A percentile compares a stretch with the other conserved stretches of the same genome.
phyloP scores from a whole-genome alignment of 2,888 invertebrate genomes.

The Heliconius ismenius region DNA sequence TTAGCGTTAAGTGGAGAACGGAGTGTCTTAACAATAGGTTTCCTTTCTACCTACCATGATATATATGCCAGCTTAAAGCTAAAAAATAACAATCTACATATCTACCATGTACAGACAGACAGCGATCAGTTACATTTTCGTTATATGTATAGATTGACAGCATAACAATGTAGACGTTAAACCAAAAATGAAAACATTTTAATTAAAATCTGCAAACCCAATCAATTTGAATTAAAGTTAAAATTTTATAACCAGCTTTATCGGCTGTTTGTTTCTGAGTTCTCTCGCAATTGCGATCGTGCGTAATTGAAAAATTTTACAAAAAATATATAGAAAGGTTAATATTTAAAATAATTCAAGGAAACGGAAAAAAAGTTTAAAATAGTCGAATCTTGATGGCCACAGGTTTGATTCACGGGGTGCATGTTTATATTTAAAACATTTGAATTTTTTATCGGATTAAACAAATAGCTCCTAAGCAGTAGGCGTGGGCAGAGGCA shows the following conservation, averaged over 20 bases:
- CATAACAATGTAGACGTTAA: neutral
- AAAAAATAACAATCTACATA: neutral
- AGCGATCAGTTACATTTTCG: neutral
- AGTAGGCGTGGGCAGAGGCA: too few relatives aligned
- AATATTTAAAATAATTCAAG: neutral
- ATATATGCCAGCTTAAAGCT: too few relatives aligned
- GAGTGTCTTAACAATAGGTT: too few relatives aligned
- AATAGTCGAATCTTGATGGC: too few relatives aligned
- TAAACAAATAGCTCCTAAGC: too few relatives aligned
- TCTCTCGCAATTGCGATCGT: neutral
- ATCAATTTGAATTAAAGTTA: conserved; percentile 10
- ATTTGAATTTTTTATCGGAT: too few relatives aligned
- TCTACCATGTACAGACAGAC: neutral
- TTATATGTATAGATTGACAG: neutral
- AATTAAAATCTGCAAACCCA: conserved; percentile 10
- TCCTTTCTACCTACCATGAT: too few relatives aligned
- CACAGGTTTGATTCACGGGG: too few relatives aligned
- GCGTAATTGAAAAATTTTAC: neutral
- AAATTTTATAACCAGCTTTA: conserved; percentile 4
- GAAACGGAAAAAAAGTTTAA: too few relatives aligned
- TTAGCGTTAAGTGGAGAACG: too few relatives aligned
- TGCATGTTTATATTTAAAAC: too few relatives aligned
- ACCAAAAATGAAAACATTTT: conserved; percentile 1
- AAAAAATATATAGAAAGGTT: neutral
- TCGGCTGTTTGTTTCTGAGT: neutral